A percentile compares a stretch with the other conserved stretches of the same genome.
Evolutionary conservation across 2,888 invertebrate genomes (phyloP).

Genomic region (Acronicta leporina): DNA sequence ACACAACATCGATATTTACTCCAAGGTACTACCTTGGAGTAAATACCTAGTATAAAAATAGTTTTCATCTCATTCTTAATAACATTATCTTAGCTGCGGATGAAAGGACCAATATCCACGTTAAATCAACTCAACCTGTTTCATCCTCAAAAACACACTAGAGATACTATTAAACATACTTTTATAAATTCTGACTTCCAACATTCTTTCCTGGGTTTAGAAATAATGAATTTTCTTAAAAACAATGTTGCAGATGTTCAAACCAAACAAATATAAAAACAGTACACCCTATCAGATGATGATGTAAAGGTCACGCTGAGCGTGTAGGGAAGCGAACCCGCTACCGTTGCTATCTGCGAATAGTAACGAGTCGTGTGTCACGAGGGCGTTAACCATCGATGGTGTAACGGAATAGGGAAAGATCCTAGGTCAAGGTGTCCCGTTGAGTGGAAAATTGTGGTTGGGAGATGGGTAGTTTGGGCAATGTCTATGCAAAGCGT

Average conservation of each 20-base stretch:
- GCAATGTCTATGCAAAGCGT: background rate
- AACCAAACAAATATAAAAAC: constrained; percentile 29
- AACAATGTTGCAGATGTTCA: constrained; percentile 12
- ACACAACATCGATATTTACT: no score
- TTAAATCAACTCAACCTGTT: background rate
- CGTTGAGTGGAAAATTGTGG: constrained; percentile 33
- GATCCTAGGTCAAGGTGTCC: constrained; percentile 34
- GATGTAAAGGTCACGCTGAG: constrained; percentile 59
- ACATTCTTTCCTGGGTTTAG: background rate
- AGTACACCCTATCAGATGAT: constrained; percentile 56
- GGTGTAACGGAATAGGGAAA: constrained; percentile 49
- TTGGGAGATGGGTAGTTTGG: constrained; percentile 13
- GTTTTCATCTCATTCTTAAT: no score
- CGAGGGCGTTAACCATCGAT: constrained; percentile 55
- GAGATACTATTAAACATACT: no score
- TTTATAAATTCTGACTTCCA: no score
- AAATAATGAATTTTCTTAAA: background rate
- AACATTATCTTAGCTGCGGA: no score
- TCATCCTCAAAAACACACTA: background rate
- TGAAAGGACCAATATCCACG: no score
- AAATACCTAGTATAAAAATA: no score
- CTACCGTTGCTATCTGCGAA: constrained; percentile 58
- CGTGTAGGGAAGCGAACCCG: constrained; percentile 58
- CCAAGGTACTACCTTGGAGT: no score
- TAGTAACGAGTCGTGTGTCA: constrained; percentile 60